Evolutionary conservation across 1,140 invertebrate genomes (phyloP).

Genomic region (Cephus cinctus): DNA sequence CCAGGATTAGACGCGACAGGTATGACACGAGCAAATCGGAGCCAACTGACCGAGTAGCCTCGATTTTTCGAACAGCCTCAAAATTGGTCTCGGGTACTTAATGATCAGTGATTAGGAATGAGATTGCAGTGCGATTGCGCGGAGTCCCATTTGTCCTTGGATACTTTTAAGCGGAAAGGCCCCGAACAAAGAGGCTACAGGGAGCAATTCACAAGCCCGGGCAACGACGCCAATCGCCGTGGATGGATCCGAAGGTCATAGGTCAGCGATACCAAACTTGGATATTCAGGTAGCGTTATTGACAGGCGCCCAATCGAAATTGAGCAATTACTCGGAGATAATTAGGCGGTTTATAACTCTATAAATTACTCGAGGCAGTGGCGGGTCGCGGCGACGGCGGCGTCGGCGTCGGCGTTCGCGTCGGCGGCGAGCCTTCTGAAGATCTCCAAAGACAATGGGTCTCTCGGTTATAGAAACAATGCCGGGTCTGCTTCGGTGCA

Average conservation of each 20-base stretch:
- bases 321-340: slow-evolving; percentile 43
- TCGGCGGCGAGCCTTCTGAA: neutral
- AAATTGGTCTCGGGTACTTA: too few species aligned
- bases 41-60: neutral
- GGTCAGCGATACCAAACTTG: neutral
- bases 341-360: slow-evolving; percentile 40
- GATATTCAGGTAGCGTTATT: slow-evolving; percentile 18
- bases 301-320: slow-evolving; percentile 30
- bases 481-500: slow-evolving; percentile 31
- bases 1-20: too few species aligned
- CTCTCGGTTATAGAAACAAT: slow-evolving; percentile 32
- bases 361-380: too few species aligned
- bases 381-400: slow-evolving; percentile 27
- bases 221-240: neutral
- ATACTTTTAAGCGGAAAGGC: neutral
- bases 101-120: too few species aligned
- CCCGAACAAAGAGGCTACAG: neutral
- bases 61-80: neutral
- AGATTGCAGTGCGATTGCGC: too few species aligned
- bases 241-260: neutral
- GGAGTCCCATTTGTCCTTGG: neutral
- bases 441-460: slow-evolving; percentile 32
- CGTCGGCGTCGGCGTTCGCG: slow-evolving; percentile 14
- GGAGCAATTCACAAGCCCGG: neutral
- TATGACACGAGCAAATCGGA: too few species aligned